Conservation (phyloP, 2,113 vertebrate genomes). For the Melanerpes formicivorus region DNA sequence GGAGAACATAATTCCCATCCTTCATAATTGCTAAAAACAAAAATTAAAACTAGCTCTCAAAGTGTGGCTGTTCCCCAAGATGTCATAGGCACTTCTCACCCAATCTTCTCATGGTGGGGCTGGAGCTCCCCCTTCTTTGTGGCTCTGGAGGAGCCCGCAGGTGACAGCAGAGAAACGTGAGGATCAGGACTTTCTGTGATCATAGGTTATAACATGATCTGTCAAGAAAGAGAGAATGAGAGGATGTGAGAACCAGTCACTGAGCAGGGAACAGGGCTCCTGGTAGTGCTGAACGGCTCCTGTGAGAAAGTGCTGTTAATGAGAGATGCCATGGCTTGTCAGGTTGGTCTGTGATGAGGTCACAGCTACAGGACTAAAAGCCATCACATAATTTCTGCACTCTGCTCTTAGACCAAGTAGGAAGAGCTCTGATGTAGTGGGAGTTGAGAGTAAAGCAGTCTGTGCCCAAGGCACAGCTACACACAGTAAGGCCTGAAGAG, state of each 20-base stretch:
- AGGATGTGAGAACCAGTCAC: slow-evolving; percentile 49
- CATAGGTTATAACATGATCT: slow-evolving; percentile 65
- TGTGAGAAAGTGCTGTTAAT: slow-evolving; percentile 13
- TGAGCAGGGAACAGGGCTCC: neutral
- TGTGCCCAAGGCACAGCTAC: neutral
- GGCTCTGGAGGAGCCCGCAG: slow-evolving; percentile 56
- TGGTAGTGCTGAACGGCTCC: neutral
- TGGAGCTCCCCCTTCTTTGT: slow-evolving; percentile 20
- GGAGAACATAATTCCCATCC: neutral
- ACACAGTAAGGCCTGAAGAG: neutral
- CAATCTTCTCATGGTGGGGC: slow-evolving; percentile 39
- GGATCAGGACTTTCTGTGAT: slow-evolving; percentile 63
- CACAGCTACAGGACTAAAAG: neutral
- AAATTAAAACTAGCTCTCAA: neutral
- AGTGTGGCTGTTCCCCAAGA: neutral
- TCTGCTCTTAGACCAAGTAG: neutral
- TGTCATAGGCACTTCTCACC: slow-evolving; percentile 55
- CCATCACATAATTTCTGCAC: neutral
- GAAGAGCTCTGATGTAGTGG: neutral
- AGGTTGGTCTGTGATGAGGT: neutral
- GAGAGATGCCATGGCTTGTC: neutral
- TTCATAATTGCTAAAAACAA: neutral
- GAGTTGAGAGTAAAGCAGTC: neutral
- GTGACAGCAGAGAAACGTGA: slow-evolving; percentile 57
- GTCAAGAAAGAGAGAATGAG: slow-evolving; percentile 69